Evolutionary conservation across 2,797 vertebrate species (phyloP).

Genomic region (Discoglossus pictus): DNA sequence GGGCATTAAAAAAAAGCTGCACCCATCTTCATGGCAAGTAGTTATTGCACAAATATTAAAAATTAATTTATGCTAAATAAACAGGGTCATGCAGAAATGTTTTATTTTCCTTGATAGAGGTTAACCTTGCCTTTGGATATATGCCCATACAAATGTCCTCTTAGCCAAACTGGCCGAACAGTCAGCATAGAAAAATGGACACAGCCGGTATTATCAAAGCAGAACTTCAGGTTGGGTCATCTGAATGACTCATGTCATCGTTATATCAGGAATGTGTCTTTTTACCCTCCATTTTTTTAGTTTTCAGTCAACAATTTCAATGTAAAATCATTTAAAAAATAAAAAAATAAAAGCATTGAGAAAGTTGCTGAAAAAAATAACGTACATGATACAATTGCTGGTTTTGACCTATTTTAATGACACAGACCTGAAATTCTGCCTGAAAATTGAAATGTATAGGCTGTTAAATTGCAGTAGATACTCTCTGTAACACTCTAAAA

Average conservation of each 20-base stretch:
- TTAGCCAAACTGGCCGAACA: constrained; percentile 57
- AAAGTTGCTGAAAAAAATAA: no score
- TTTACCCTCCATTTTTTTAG: no score
- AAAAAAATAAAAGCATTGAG: no score
- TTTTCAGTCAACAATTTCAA: no score
- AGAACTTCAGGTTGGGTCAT: constrained; percentile 32
- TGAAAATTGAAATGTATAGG: constrained; percentile 6
- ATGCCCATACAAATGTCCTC: constrained; percentile 46
- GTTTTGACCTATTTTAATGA: neutral
- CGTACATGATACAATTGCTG: no score
- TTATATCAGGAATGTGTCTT: neutral
- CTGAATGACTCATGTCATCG: no score
- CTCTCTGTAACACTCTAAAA: constrained; percentile 32
- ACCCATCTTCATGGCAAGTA: constrained; percentile 74
- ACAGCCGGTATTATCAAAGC: constrained; percentile 49
- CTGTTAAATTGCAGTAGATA: constrained; percentile 24
- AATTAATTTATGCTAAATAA: constrained; percentile 64
- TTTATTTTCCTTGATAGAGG: constrained; percentile 41
- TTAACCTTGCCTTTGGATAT: constrained; percentile 65
- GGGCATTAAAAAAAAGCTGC: constrained; percentile 69
- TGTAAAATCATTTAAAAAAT: no score
- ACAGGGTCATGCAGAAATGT: constrained; percentile 57
- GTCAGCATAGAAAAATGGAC: constrained; percentile 48
- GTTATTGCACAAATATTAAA: constrained; percentile 80
- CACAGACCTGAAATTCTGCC: constrained; percentile 1